Evolutionary conservation across 2,113 vertebrate genomes (phyloP).

Genomic region (Micromys minutus): DNA sequence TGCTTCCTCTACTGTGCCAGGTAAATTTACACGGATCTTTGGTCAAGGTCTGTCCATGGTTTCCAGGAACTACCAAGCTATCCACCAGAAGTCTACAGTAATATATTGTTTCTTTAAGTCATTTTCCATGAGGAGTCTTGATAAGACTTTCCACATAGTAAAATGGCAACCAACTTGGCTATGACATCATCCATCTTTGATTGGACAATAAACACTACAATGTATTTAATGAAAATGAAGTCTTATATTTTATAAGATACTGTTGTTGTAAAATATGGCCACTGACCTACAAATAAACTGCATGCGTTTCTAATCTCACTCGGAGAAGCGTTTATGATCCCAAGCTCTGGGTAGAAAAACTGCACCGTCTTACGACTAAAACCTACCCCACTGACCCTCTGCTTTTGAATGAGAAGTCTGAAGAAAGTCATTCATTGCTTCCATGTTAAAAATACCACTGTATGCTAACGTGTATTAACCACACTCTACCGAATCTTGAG

Average conservation of each 20-base stretch:
- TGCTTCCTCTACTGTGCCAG: neutral
- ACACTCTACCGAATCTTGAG: neutral
- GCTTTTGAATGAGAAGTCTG: neutral
- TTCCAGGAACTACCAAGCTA: neutral
- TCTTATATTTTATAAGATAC: slow-evolving; percentile 53
- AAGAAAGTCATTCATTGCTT: neutral
- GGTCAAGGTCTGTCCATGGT: neutral
- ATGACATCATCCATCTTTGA: slow-evolving; percentile 62
- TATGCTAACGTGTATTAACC: slow-evolving; percentile 33
- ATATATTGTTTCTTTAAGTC: slow-evolving; percentile 31
- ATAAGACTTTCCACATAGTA: slow-evolving; percentile 61
- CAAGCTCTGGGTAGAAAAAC: neutral
- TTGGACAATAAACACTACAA: slow-evolving; percentile 60
- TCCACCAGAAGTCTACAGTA: neutral
- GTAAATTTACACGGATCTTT: neutral
- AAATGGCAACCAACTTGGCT: slow-evolving; percentile 63
- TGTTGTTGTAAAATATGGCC: neutral
- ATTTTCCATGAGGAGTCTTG: neutral
- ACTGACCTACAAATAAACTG: slow-evolving; percentile 43
- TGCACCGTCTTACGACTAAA: neutral
- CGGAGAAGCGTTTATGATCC: slow-evolving; percentile 48
- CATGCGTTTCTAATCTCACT: slow-evolving; percentile 12
- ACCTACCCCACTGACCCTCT: neutral
- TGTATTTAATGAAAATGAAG: slow-evolving; percentile 62
- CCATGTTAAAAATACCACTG: neutral